phyloP scores from a whole-genome alignment of 2,888 invertebrate species.

The Drosophila testacea region DNA sequence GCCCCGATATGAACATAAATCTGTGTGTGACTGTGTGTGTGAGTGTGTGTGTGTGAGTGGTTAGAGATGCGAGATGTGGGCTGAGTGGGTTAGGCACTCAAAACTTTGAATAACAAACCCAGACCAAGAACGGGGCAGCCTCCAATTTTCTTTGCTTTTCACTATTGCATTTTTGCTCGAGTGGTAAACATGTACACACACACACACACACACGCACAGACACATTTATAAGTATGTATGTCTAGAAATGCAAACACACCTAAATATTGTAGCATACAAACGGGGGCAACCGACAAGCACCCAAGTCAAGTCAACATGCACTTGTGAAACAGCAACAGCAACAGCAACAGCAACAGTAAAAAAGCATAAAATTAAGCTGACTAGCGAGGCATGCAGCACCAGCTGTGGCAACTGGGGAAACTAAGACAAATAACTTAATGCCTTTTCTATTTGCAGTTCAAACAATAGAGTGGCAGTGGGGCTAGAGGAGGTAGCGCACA shows the following conservation, averaged over 20 bases:
- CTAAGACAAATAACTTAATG: slow-evolving; percentile 76
- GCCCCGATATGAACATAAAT: slow-evolving; percentile 50
- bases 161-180: slow-evolving; percentile 64
- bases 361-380: slow-evolving; percentile 51
- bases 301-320: slow-evolving; percentile 69
- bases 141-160: slow-evolving; percentile 58
- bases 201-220: slow-evolving; percentile 10
- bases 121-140: slow-evolving; percentile 49
- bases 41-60: slow-evolving; percentile 25
- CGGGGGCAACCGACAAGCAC: slow-evolving; percentile 68
- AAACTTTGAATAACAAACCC: slow-evolving; percentile 60
- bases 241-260: slow-evolving; percentile 37
- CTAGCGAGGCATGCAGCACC: slow-evolving; percentile 32
- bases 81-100: slow-evolving; percentile 47
- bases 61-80: slow-evolving; percentile 27
- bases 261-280: slow-evolving; percentile 74
- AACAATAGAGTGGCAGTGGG: slow-evolving; percentile 59
- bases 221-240: not conserved
- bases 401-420: slow-evolving; percentile 50
- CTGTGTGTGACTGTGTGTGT: slow-evolving; percentile 7
- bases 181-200: slow-evolving; percentile 57
- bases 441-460: slow-evolving; percentile 77
- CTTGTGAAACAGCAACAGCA: slow-evolving; percentile 49
- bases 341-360: slow-evolving; percentile 18
- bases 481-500: slow-evolving; percentile 27